Evolutionary conservation across 2,888 invertebrate genomes (phyloP), one percentile per base, ranked within the genome.

Genomic region (Drosophila paracracens): DNA sequence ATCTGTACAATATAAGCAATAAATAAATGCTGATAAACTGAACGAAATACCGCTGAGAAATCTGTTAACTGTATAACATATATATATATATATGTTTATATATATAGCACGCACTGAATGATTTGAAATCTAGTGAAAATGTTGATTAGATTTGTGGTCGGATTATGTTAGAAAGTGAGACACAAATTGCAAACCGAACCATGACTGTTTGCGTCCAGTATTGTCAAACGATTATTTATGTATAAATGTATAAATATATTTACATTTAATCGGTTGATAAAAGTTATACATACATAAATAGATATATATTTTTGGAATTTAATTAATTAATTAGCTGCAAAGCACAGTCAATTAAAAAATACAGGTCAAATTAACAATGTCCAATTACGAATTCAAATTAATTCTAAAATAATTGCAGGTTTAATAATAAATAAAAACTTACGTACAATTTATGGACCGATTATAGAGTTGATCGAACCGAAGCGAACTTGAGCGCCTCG

Each of bases 401-500:
- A 82, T 68, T 65, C 50, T 35, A 27, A 43, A 62, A 69, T 71
- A 35, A 16, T 16, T 63, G 59, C 64, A 76, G 78, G 73, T 51
- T 69, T 63, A 51, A 54, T 35, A 54, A 43, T 16, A 60, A 33
- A 48, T 59, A 40, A n/a, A 31, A 72, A 81, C 72, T 77, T 69
- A 83, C 87, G 10, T 62, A 69, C 51, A 51, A 63, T 59, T 65
- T 60, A 48, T 27, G 52, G 50, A 51, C 29, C 50, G 27, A 62
- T 61, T 46, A 27, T 27, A 56, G 63, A 43, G 21, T 50, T 57
- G 68, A 71, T 52, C 59, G 43, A 70, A 66, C 25, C 58, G 25
- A 56, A 46, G n/a, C 77, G 75, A 79, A 61, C 82, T 73, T 89
- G 78, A 83, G 51, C 75, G 74, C 6, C 29, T 51, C 74, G 72